Evolutionary conservation across 2,797 vertebrate genomes (phyloP), one percentile per base, ranked within the genome.

Genomic region (Leucoraja ocellata): DNA sequence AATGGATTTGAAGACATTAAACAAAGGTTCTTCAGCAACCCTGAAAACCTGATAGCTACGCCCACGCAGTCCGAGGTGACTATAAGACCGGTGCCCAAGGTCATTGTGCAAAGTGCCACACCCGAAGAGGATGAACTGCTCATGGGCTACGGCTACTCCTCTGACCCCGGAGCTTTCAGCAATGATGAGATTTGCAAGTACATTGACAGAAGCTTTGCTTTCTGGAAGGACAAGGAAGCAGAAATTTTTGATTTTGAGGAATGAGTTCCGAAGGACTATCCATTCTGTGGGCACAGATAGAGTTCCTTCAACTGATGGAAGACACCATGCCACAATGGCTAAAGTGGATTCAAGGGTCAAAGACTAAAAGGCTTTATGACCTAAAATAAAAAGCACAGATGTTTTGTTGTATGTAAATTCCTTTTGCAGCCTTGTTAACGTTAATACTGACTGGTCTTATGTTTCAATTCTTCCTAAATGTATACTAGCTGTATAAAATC

Each of bases 171-270:
- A 94, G 96, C 95, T 94, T 96, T 97, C 94, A 97, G 95, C 94
- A 97, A 97, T 21, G 97, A 98, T 3, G 99, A 99, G 93, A 98
- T 99, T 73, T 99, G 98, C 93, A 97, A 97, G 94, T 99, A 98
- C 95, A 98, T 99, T 10, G 97, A 98, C 94, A 97, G 98, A 2
- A 99, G 99, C 95, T 99, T 99, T 83, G 97, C 98, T 93, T 99
- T 99, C 96, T 99, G 99, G 99, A 99, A 99, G 95, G 98, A 99
- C 94, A 99, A 98, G 65, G 98, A 99, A 94, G 98, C 98, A 0
- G 99, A 99, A 96, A 98, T 99, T 95, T 99, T 99, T 96, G 96
- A 96, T 95, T 96, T 97, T 94, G 97, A 98, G 93, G 97, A 97
- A 93, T 97, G 95, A 68, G 36, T 86, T 36, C 39, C 16, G n/a